Evolutionary conservation across 2,888 invertebrate genomes (phyloP).

Genomic region (Polietes domitor): DNA sequence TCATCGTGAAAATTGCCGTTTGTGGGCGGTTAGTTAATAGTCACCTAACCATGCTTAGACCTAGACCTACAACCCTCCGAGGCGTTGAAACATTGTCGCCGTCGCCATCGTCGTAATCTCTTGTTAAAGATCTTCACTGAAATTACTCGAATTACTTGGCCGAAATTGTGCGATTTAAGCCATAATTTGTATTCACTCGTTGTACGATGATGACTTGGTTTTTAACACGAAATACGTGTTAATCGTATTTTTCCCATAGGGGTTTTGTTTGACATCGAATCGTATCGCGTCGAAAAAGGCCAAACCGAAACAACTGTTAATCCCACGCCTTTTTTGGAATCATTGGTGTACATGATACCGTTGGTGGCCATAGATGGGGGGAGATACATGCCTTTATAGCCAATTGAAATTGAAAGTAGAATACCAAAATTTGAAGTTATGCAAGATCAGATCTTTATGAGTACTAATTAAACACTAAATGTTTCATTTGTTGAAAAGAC

Average conservation of each 20-base stretch:
- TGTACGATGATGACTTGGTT: neutral
- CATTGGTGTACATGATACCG: neutral
- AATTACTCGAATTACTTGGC: neutral
- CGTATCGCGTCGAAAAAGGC: neutral
- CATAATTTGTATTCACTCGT: conserved; percentile 4
- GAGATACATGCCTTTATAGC: neutral
- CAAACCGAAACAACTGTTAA: neutral
- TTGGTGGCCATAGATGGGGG: neutral
- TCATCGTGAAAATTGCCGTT: neutral
- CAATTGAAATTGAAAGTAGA: neutral
- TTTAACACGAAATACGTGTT: conserved; percentile 35
- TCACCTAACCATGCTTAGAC: neutral
- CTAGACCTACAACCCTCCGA: conserved; percentile 6
- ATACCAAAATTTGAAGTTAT: neutral
- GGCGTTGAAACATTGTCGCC: neutral
- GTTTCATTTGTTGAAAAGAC: no score
- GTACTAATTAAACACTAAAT: no score
- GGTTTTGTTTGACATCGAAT: neutral
- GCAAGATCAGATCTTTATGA: no score
- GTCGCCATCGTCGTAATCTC: neutral
- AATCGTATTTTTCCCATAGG: neutral
- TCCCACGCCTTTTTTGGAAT: conserved; percentile 13
- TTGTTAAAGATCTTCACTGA: neutral
- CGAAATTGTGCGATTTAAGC: neutral
- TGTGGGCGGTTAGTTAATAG: neutral